Base-by-base conservation (phyloP, 2,113 vertebrate genomes). In the Bagarius yarrelli region DNA sequence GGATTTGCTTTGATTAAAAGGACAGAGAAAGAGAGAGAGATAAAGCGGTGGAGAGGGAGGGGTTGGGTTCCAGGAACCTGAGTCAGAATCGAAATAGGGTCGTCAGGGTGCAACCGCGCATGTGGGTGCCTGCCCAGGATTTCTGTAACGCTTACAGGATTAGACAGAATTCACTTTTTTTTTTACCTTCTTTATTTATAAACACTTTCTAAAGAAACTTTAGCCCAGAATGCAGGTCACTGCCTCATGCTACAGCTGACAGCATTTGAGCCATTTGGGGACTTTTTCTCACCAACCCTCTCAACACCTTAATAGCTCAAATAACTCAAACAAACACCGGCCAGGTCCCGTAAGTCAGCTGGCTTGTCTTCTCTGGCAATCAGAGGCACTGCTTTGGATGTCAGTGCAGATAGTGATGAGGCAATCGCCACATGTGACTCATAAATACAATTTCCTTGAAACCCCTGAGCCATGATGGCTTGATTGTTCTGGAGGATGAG, bases 391-490 rank as follows among this genome's bases (percentile, higher is more conserved):
- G 64, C 66, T 72, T 50, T 74, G 73, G 57, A 12, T 78, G 80
- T 67, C 72, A 27, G 56, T 59, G 56, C 53, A 56, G 59, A 81
- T 60, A 78, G 56, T 40, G 47, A 61, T 72, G 71, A 79, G 76
- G 71, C 15, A 72, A 78, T 85, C n/a, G 40, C 71, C 79, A 34
- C 79, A 55, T 55, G 75, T 57, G 75, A 77, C 76, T 81, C 79
- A 82, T 87, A 84, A 81, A 83, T 82, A 84, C 73, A 32, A 82
- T 81, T 87, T 84, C 75, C 75, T 81, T 47, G 79, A 82, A 78
- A 75, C 72, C 76, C 73, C 57, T 56, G 44, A 80, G 83, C 83
- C 5, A 30, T 53, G 83, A 19, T 63, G 60, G 18, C 52, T 76
- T 59, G 85, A 83, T 86, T 77, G 71, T 47, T n/a, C 74, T 79